These are phyloP conservation scores for Orgyia antiqua DNA, from an alignment of 2,888 invertebrate species.

Conservation along the genomic window DNA sequence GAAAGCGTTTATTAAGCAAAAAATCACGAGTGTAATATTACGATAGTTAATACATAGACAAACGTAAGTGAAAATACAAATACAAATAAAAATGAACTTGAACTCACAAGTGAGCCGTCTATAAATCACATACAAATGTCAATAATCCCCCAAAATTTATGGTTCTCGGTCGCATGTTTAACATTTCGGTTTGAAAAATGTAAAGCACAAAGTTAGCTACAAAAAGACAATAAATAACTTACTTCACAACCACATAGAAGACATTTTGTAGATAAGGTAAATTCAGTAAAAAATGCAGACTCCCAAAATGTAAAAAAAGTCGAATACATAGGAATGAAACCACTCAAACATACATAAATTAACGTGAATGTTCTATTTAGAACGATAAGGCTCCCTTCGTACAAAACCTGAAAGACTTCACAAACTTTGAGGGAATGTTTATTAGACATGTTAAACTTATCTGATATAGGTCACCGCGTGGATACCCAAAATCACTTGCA, in stretches of 20 bases:
- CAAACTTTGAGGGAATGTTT: conserved; percentile 43
- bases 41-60: too few species aligned
- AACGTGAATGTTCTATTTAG: conserved; percentile 58
- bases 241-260: conserved; percentile 26
- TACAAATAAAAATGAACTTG: conserved; percentile 13
- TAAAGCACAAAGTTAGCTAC: conserved; percentile 23
- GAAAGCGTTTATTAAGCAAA: too few species aligned
- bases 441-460: conserved; percentile 62
- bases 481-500: conserved; percentile 60
- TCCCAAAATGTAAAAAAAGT: conserved; percentile 24
- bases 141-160: conserved; percentile 34
- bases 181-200: conserved; percentile 15
- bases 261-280: conserved; percentile 38
- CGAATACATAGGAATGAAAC: conserved; percentile 29
- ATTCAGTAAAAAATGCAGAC: conserved; percentile 34
- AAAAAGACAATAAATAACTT: conserved; percentile 34
- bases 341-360: conserved; percentile 51
- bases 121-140: conserved; percentile 29
- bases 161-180: conserved; percentile 23
- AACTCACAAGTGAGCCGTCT: conserved; percentile 6
- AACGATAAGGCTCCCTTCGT: conserved; percentile 56
- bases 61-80: neutral
- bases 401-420: conserved; percentile 29
- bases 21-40: too few species aligned
- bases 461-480: conserved; percentile 55